phyloP scores from a whole-genome alignment of 92 coral and sea anemone species.

The Micromussa lordhowensis region DNA sequence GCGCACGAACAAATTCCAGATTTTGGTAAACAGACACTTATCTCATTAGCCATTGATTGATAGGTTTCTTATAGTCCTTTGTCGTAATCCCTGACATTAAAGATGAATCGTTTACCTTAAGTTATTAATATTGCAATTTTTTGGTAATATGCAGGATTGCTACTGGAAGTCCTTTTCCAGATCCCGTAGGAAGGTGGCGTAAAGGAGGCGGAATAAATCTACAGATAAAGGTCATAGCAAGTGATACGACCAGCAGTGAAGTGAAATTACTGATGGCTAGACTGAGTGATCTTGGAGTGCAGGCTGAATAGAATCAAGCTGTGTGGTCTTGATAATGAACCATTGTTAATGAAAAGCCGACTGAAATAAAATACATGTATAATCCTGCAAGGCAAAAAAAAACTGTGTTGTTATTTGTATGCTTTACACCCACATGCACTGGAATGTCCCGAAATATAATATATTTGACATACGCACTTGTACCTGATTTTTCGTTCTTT shows the following conservation, averaged over 20 bases:
- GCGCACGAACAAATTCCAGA: no score
- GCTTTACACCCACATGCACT: slow-evolving; percentile 17
- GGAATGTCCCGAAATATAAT: background rate
- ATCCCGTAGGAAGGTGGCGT: slow-evolving; percentile 4
- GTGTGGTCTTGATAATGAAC: no score
- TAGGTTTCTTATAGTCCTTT: no score
- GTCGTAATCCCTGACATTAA: no score
- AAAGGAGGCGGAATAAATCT: slow-evolving; percentile 11
- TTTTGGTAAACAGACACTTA: no score
- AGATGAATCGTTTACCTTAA: no score
- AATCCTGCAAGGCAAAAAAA: slow-evolving; percentile 13
- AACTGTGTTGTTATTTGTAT: slow-evolving; percentile 12
- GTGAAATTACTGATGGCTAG: no score
- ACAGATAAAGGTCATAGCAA: background rate
- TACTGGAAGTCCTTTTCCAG: background rate
- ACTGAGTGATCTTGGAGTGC: no score
- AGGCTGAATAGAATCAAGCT: no score
- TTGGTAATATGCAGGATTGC: background rate
- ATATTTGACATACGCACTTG: slow-evolving; percentile 16
- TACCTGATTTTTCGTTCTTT: slow-evolving; percentile 17
- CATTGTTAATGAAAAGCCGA: no score
- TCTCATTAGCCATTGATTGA: no score
- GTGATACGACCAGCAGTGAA: background rate
- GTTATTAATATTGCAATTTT: background rate
- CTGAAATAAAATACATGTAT: no score